Evolutionary conservation across 2,797 vertebrate species (phyloP), one percentile per base, ranked within the genome.

Genomic region (Phoeniculus purpureus): DNA sequence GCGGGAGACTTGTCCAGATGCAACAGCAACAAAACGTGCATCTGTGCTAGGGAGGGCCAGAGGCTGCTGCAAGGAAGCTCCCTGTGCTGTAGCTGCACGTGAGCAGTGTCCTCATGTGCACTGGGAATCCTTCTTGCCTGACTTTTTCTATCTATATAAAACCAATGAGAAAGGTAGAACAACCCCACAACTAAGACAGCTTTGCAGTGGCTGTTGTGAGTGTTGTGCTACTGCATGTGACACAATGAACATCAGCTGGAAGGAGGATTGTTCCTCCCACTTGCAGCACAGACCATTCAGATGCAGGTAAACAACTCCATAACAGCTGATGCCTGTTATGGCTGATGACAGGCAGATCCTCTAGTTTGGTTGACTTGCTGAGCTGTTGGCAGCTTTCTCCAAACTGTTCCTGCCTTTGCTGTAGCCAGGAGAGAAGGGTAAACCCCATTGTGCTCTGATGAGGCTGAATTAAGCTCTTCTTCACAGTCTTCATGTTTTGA

Each of bases 331-430:
- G 27, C 16, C 10, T 2, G 1, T 71, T 74, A 4, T 2, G 40
- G 48, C 16, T 48, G n/a, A 34, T 22, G 32, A 19, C 6, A 19
- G 40, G 37, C 3, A 11, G 27, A 14, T 18, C 8, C 4, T 18
- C 32, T 11, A 14, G 10, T 10, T 74, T 3, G 13, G 26, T 73
- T 74, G 14, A 23, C 3, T 3, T 40, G 21, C 8, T 12, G 27
- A 68, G 47, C 7, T 72, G 12, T 2, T 48, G 15, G 6, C 12
- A 85, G 17, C 6, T 2, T 52, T 58, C 15, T 80, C 7, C 10
- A 21, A 7, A 3, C 16, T 12, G 17, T 15, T 80, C 6, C 21
- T 65, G 48, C 10, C 6, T 68, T 13, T 0, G 0, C 11, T 61
- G 10, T 2, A 25, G 25, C 23, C 9, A 21, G 40, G 0, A 2